A percentile compares a stretch with the other conserved stretches of the same genome.
Conservation (phyloP, 2,888 invertebrate genomes). For the Teleogryllus oceanicus region DNA sequence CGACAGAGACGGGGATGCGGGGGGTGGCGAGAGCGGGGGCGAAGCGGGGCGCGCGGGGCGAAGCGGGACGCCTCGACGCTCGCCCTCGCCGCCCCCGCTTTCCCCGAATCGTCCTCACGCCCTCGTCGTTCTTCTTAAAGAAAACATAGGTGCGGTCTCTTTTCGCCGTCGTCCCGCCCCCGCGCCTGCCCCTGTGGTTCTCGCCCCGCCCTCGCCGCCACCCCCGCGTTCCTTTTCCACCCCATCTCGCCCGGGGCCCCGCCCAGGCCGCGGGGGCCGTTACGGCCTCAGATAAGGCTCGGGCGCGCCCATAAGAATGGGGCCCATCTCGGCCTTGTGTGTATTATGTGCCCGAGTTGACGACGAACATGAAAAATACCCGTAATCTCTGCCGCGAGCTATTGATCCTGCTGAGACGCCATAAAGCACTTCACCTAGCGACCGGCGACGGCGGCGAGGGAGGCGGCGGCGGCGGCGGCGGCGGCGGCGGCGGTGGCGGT, state of each 20-base stretch:
- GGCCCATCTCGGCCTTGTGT: slow-evolving; percentile 22
- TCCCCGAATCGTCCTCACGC: not conserved
- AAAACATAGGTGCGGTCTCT: slow-evolving; percentile 7
- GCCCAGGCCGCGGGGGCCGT: not conserved
- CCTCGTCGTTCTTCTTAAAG: not conserved
- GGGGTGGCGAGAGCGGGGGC: not conserved
- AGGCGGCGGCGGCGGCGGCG: not conserved
- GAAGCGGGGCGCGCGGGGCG: not conserved
- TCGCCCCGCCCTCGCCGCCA: not conserved
- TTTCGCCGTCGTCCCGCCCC: not conserved
- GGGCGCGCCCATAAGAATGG: slow-evolving; percentile 23
- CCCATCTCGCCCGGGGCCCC: not conserved
- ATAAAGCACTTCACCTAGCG: slow-evolving; percentile 18
- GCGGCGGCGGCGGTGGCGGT: not conserved
- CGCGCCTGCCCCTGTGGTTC: not conserved
- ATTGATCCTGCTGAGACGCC: slow-evolving; percentile 21
- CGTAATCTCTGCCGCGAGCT: slow-evolving; percentile 24
- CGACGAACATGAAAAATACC: slow-evolving; percentile 24
- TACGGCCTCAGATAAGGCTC: not conserved
- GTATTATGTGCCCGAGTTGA: slow-evolving; percentile 20
- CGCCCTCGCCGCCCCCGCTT: not conserved
- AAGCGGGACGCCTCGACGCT: not conserved
- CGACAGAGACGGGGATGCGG: not conserved
- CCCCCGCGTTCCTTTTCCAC: not conserved
- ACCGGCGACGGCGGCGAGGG: not conserved